A percentile compares a stretch with the other conserved stretches of the same genome.
phyloP scores from a whole-genome alignment of 2,888 invertebrate species.

The Andrena marginata region DNA sequence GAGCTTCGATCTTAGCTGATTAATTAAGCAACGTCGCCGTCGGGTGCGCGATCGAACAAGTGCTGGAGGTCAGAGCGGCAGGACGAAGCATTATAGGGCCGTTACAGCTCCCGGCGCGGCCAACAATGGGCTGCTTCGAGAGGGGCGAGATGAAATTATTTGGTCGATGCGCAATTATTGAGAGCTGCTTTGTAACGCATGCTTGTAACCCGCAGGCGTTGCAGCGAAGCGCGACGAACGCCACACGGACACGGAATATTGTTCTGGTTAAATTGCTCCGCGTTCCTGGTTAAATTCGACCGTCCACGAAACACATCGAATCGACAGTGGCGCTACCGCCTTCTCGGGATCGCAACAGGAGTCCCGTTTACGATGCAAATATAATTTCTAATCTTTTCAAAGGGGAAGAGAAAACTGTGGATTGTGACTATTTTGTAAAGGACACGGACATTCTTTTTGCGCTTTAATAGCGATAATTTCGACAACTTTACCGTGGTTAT shows the following conservation, averaged over 20 bases:
- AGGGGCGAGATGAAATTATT: constrained; percentile 69
- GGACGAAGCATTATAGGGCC: constrained; percentile 38
- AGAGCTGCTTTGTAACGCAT: constrained; percentile 70
- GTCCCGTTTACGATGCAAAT: too few species aligned
- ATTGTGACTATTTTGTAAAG: too few species aligned
- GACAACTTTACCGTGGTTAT: too few species aligned
- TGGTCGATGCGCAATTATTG: constrained; percentile 74
- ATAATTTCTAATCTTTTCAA: too few species aligned
- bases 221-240: constrained; percentile 46
- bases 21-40: constrained; percentile 64
- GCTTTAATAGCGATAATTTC: too few species aligned
- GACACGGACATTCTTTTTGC: too few species aligned
- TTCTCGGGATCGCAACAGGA: background rate
- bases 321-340: background rate
- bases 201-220: constrained; percentile 66
- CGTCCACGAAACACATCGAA: constrained; percentile 3
- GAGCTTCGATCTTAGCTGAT: constrained; percentile 66
- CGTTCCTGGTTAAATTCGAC: constrained; percentile 42
- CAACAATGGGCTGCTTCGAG: constrained; percentile 60
- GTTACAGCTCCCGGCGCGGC: constrained; percentile 40
- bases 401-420: too few species aligned
- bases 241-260: constrained; percentile 50
- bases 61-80: constrained; percentile 47
- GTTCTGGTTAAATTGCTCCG: constrained; percentile 61
- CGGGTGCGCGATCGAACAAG: constrained; percentile 63